Evolutionary conservation across 2,888 invertebrate species (phyloP).

Genomic region (Microplitis deprimator): DNA sequence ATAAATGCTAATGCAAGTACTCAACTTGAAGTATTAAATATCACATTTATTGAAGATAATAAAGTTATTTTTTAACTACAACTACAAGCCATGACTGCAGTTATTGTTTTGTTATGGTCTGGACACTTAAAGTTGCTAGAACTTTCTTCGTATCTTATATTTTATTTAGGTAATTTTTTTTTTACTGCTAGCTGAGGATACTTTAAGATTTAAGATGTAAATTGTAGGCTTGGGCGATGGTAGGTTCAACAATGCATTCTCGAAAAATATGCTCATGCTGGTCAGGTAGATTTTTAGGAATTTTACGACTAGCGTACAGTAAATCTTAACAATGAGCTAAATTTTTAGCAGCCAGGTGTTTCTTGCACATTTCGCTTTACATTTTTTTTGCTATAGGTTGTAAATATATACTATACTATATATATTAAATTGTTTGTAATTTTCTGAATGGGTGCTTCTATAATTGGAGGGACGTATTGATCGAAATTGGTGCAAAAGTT

Average conservation of each 20-base stretch:
- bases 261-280: not conserved
- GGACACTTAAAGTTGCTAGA: not conserved
- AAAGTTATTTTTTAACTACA: not conserved
- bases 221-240: not conserved
- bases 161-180: not conserved
- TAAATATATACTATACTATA: too few species aligned
- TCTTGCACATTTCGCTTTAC: not conserved
- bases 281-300: conserved; percentile 18
- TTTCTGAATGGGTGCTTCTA: too few species aligned
- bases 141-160: not conserved
- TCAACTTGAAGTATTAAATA: not conserved
- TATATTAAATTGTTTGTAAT: too few species aligned
- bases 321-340: conserved; percentile 1
- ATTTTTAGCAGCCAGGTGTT: conserved; percentile 37
- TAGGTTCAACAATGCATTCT: not conserved
- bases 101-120: too few species aligned
- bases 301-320: not conserved
- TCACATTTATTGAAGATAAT: not conserved
- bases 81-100: too few species aligned
- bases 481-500: conserved; percentile 6
- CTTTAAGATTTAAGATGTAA: not conserved
- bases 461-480: not conserved
- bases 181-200: not conserved
- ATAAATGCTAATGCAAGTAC: not conserved
- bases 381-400: too few species aligned